These are phyloP conservation scores for Drosophila orosa DNA, from an alignment of 1,140 invertebrate genomes.

Conservation along the genomic window DNA sequence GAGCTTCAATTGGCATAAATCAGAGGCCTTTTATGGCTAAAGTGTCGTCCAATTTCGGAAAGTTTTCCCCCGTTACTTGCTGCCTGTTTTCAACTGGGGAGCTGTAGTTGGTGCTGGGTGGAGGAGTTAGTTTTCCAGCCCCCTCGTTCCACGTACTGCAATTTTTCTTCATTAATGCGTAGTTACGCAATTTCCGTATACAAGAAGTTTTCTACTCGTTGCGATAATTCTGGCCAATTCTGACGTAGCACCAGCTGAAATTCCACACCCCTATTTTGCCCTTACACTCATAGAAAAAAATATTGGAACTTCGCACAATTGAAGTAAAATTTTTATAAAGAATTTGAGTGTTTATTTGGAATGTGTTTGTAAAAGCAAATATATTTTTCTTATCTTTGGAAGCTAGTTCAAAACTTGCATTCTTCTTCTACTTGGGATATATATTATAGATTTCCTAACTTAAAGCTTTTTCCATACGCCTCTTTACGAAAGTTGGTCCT, in stretches of 20 bases:
- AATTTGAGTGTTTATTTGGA: too few species aligned
- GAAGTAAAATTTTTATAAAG: neutral
- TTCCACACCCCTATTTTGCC: conserved; percentile 14
- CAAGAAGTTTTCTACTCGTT: conserved; percentile 68
- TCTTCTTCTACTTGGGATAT: neutral
- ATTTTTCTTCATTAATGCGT: conserved; percentile 82
- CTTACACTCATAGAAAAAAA: neutral
- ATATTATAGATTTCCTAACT: neutral
- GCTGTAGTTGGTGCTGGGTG: neutral
- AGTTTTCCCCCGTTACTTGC: conserved; percentile 37
- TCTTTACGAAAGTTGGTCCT: neutral
- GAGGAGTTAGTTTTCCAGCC: conserved; percentile 31
- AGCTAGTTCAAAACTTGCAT: neutral
- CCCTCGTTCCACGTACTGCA: conserved; percentile 17
- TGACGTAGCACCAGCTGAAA: conserved; percentile 41
- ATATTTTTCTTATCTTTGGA: too few species aligned
- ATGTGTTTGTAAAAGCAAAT: too few species aligned
- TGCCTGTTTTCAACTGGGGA: conserved; percentile 13
- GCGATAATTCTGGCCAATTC: conserved; percentile 81
- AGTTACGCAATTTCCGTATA: conserved; percentile 76
- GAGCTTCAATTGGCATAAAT: conserved; percentile 76
- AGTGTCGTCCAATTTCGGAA: conserved; percentile 77
- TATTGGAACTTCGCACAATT: neutral
- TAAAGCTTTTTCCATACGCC: rapidly evolving
- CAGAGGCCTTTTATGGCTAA: conserved; percentile 73